Evolutionary conservation across 2,888 invertebrate species (phyloP).

Genomic region (Volucella inanis): DNA sequence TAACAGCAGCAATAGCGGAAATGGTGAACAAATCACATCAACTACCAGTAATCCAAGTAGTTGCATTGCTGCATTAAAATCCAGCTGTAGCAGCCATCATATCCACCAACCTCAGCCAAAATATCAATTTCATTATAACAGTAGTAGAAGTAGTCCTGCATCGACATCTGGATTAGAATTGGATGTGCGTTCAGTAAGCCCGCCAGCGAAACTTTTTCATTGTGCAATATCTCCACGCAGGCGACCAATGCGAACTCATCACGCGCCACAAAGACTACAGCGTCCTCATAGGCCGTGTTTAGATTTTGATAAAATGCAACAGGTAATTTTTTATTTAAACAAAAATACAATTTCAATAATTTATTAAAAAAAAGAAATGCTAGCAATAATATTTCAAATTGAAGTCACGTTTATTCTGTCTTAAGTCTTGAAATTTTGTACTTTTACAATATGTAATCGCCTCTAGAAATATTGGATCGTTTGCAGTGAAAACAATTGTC

Average conservation of each 20-base stretch:
- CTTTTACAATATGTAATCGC: not conserved
- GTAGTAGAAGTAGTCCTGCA: constrained; percentile 82
- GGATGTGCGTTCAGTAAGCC: constrained; percentile 83
- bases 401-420: constrained; percentile 30
- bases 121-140: constrained; percentile 82
- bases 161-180: constrained; percentile 82
- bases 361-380: not conserved
- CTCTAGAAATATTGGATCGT: no score
- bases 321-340: constrained; percentile 85
- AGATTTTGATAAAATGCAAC: constrained; percentile 98
- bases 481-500: no score
- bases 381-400: not conserved
- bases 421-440: not conserved
- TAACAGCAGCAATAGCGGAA: constrained; percentile 75
- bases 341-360: not conserved
- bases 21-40: constrained; percentile 73
- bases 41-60: constrained; percentile 76
- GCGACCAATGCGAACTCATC: constrained; percentile 85
- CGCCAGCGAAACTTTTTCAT: constrained; percentile 84
- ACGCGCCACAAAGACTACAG: constrained; percentile 83
- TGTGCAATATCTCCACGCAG: constrained; percentile 86
- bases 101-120: constrained; percentile 83
- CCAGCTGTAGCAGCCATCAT: constrained; percentile 82
- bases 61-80: constrained; percentile 80
- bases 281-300: constrained; percentile 93